Conservation (phyloP, 2,888 invertebrate species). For the Acanthosoma haemorrhoidale region DNA sequence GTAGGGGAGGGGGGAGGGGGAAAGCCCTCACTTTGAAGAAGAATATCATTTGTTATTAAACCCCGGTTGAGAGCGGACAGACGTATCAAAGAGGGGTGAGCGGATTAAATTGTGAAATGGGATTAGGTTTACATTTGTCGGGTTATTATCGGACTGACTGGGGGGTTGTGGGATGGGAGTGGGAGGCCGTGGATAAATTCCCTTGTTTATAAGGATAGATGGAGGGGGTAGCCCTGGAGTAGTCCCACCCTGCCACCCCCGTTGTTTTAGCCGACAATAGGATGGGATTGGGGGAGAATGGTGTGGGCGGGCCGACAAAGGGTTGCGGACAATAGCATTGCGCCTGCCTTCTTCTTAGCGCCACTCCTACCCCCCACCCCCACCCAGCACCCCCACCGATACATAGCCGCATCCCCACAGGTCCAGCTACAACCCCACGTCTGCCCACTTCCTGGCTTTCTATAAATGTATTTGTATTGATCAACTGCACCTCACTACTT, state of each 20-base stretch:
- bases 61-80: not conserved
- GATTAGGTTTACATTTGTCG: slow-evolving; percentile 14
- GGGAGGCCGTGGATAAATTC: slow-evolving; percentile 11
- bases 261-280: slow-evolving; percentile 23
- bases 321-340: slow-evolving; percentile 22
- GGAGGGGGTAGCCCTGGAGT: not conserved
- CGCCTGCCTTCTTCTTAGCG: slow-evolving; percentile 22
- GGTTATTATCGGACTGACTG: not conserved
- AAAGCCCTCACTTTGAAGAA: not conserved
- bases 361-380: slow-evolving; percentile 11
- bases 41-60: slow-evolving; percentile 9
- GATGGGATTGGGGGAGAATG: not conserved
- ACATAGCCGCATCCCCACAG: no score
- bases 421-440: no score
- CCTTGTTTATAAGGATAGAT: not conserved
- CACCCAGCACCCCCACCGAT: no score
- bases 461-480: no score
- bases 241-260: no score
- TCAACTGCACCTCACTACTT: no score
- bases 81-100: not conserved
- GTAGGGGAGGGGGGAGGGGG: not conserved
- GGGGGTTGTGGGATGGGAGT: not conserved
- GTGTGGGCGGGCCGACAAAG: slow-evolving; percentile 16
- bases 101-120: slow-evolving; percentile 4
- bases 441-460: no score